Base-by-base conservation (phyloP, 2,797 vertebrate genomes). In the Phoeniculus purpureus region DNA sequence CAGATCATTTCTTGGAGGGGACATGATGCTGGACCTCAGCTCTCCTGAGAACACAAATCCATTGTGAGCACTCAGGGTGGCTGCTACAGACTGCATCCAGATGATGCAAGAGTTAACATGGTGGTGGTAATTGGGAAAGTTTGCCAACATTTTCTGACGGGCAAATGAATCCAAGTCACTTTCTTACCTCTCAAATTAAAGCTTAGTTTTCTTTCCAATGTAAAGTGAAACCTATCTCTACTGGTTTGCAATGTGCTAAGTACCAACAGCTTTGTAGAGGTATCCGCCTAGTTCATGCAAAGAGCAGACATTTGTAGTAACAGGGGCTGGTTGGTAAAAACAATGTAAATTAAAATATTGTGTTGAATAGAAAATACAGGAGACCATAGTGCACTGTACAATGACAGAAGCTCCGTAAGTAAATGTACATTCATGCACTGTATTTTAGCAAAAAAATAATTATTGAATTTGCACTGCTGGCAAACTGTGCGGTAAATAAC, bases 331-430 rank as follows among this genome's bases (percentile, higher is more conserved):
- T 7, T 65, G 34, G 40, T 48, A 37, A 47, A 37, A 47, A 16
- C 62, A 3, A 7, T 27, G 55, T 25, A 10, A 15, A 26, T 51
- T 25, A 9, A 9, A 60, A 20, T 15, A 16, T 3, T 54, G 19
- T 25, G 47, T 80, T 75, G 65, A 43, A 1, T 27, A 6, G 2
- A 6, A 45, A 26, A 8, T 1, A 5, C 45, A 16, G 2, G 11
- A 22, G 4, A 12, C 11, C n/a, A 1, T 3, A 8, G 45, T 2
- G 16, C 27, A 23, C 10, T 4, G 0, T 4, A 5, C 11, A 72
- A 10, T 27, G 52, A 1, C 32, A 47, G 12, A 51, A 64, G 26
- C 1, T 86, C 31, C 45, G 29, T 13, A 9, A 8, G 32, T 40
- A 34, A n/a, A 37, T 4, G 27, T 3, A 3, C 26, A 31, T 18